phyloP scores from a whole-genome alignment of 2,797 vertebrate genomes.

The Limosa lapponica region DNA sequence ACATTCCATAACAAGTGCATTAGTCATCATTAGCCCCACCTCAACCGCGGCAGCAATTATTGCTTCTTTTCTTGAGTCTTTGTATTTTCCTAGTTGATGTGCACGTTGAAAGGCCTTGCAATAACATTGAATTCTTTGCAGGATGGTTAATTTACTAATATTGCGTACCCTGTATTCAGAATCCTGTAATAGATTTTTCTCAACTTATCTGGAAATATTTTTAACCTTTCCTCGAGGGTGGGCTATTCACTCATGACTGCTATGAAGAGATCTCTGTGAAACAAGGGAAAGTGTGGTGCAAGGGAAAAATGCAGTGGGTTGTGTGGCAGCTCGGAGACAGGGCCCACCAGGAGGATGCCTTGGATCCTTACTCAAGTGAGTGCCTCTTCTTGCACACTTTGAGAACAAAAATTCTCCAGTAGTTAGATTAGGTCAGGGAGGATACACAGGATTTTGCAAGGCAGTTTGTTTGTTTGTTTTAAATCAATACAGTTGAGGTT shows the following conservation, averaged over 20 bases:
- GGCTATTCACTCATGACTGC: neutral
- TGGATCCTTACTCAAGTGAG: neutral
- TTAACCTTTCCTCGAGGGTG: neutral
- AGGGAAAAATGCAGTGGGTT: neutral
- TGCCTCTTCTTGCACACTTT: neutral
- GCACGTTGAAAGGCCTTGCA: neutral
- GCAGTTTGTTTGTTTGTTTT: neutral
- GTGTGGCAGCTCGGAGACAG: neutral
- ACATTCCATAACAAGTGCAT: slow-evolving; percentile 29
- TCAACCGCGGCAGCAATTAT: neutral
- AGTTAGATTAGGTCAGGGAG: neutral
- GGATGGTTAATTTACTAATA: neutral
- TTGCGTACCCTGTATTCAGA: neutral
- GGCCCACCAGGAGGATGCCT: neutral
- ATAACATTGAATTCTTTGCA: neutral
- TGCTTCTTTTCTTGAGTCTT: slow-evolving; percentile 19
- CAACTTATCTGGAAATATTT: slow-evolving; percentile 1
- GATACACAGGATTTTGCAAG: neutral
- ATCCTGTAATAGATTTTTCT: neutral
- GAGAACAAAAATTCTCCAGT: neutral
- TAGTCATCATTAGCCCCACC: slow-evolving; percentile 46
- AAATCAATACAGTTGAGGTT: neutral
- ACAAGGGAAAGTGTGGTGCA: neutral
- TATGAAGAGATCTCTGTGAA: neutral
- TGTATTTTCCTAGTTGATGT: neutral